Evolutionary conservation across 2,113 vertebrate species (phyloP), one percentile per base, ranked within the genome.

Genomic region (Mionectes macconnelli): DNA sequence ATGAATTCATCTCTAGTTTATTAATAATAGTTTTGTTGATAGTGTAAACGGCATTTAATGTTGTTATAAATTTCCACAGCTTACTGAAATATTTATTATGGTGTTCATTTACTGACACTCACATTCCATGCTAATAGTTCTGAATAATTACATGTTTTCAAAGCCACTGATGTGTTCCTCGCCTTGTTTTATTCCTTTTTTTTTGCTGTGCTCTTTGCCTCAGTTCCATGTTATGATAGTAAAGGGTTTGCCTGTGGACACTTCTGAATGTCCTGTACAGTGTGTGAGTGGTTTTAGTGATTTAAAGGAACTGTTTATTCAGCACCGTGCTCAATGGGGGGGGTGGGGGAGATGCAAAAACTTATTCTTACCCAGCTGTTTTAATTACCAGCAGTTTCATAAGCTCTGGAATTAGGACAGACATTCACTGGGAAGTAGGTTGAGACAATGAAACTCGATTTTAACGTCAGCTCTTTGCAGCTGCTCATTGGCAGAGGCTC

Each of bases 371-470:
- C 12, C 49, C 77, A 55, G 10, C 52, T 75, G 40, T 77, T 93
- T 90, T 72, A 91, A 93, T 87, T 82, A 77, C 52, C 76, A 59
- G 42, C 83, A 66, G 37, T 88, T 93, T 82, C 66, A 44, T 60
- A 70, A 76, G 78, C 50, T 79, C 60, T 63, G 74, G 75, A 84
- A 91, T 35, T 66, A 84, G 82, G 73, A 84, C 91, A 77, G 45
- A 24, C 8, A 5, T 62, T 90, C 10, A 50, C 14, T 79, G 62
- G 75, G 67, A 91, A 87, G 73, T 50, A 49, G 77, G 69, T 40
- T 93, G 80, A 87, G 64, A 59, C 37, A 74, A 60, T 76, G 50
- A 81, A 69, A 73, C 52, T 45, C 0, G 0, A 47, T 84, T 87
- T 82, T 53, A 63, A 25, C 4, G 1, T 55, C 49, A 33, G 78